Base-by-base conservation (phyloP, 2,888 invertebrate genomes). In the Aquatica leii region DNA sequence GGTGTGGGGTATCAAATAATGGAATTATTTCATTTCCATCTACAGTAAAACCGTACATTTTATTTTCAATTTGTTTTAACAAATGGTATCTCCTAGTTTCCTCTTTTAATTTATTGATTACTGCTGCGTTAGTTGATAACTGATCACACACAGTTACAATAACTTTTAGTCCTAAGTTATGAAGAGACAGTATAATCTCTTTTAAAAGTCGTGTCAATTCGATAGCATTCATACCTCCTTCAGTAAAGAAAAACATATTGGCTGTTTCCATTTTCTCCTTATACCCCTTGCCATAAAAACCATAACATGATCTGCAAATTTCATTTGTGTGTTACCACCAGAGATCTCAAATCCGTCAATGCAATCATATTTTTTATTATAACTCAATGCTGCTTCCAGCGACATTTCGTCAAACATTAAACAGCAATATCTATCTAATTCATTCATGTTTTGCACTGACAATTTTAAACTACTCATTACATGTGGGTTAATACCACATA, bases 231-330 rank as follows among this genome's bases (percentile, higher is more conserved):
- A 53, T 65, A 4, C 50, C 62, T 14, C 15, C 21, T 50, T 64
- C 62, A 21, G 31, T 20, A 40, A 63, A 66, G 31, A 51, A 51
- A 37, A 37, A 0, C 62, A 59, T 9, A 66, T 53, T 2, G 62
- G 62, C 31, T 62, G 66, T 35, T 66, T 63, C 59, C 66, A 66
- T 21, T 60, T 63, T 21, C 49, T 56, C 2, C 43, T 21, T 15
- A 60, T 41, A 12, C 58, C 53, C 12, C 57, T 9, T 1, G 46
- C 35, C 63, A 66, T 66, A 57, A 64, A 66, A 35, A 66, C 66
- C 37, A 18, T 12, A 0, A n/a, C 53, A 53, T 53, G 40, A 15
- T 53, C 18, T 2, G 53, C 53, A 53, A 53, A 34, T 14, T 34
- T 51, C 3, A 5, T 1, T 12, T 9, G 1, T 15, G 54, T 71